Base-by-base conservation (phyloP, 2,113 vertebrate genomes). In the Sinocyclocheilus rhinocerous region DNA sequence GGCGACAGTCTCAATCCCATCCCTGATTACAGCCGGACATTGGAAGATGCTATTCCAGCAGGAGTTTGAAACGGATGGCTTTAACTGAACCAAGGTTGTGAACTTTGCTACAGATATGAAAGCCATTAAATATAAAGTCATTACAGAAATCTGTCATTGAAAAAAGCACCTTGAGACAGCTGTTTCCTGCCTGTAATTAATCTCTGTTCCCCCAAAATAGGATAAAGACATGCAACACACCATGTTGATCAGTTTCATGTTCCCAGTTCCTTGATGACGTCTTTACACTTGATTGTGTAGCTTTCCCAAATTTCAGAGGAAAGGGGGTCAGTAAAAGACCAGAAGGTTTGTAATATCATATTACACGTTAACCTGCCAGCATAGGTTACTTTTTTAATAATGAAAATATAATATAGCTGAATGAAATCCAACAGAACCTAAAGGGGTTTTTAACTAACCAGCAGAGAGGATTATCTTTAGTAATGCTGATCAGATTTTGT, bases 161-260 rank as follows among this genome's bases (percentile, higher is more conserved):
- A 50, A 45, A 52, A 82, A 82, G 24, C 45, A 69, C 63, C 45
- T 52, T 48, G 18, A 48, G 63, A 70, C 16, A 70, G 45, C 80
- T 70, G 80, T 69, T 82, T 82, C 80, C 24, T 69, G 48, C 20
- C 18, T 50, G 63, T 70, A 82, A 65, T 55, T 55, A 50, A 67
- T 70, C 63, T 82, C 45, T 52, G 42, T 50, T 65, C 45, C 48
- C 39, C 26, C 63, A 52, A 82, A 70, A 69, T 65, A 69, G 63
- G 80, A 82, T 82, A 52, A 50, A 52, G 80, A 16, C 75, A 52
- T 22, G 24, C 29, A 2, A 69, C 24, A 29, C 24, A 69, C 63
- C 45, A 50, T 69, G 63, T 33, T 50, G 16, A 67, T 67, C 80
- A 36, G 45, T 52, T 79, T 79, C 52, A 61, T 22, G 18, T 79